A percentile compares a stretch with the other conserved stretches of the same genome.
phyloP scores from a whole-genome alignment of 2,113 vertebrate genomes.

The Brachionichthys hirsutus region DNA sequence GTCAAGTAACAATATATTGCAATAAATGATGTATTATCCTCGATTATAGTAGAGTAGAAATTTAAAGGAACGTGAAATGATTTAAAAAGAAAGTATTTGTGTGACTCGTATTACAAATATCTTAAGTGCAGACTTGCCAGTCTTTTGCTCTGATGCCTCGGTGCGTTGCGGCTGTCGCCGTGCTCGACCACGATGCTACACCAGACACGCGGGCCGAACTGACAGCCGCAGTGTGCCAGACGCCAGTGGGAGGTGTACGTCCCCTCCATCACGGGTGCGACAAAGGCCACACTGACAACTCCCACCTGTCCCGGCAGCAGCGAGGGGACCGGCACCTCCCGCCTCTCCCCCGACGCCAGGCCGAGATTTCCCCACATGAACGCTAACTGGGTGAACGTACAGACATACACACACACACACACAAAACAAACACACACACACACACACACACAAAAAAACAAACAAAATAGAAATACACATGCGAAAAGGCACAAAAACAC shows the following conservation, averaged over 20 bases:
- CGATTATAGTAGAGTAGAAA: neutral
- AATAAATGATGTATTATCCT: neutral
- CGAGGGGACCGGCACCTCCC: constrained; percentile 88
- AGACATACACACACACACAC: constrained; percentile 66
- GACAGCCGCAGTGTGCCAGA: constrained; percentile 91
- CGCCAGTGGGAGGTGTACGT: constrained; percentile 98
- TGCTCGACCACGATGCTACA: constrained; percentile 95
- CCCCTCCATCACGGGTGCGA: constrained; percentile 90
- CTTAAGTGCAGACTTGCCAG: constrained; percentile 78
- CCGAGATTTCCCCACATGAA: constrained; percentile 98
- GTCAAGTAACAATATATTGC: neutral
- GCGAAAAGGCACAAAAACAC: constrained; percentile 60
- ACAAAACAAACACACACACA: too few relatives aligned
- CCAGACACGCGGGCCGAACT: constrained; percentile 97
- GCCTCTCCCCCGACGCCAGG: constrained; percentile 85
- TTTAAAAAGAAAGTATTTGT: neutral
- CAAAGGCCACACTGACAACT: constrained; percentile 91
- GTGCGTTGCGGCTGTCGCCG: constrained; percentile 37
- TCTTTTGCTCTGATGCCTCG: constrained; percentile 67
- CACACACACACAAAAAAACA: too few relatives aligned
- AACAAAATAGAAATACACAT: constrained; percentile 67
- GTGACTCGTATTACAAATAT: neutral
- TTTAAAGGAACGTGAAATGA: neutral
- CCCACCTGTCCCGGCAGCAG: constrained; percentile 90
- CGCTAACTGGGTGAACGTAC: constrained; percentile 83